Conservation (phyloP, 2,113 vertebrate species). For the Callopanchax toddi region DNA sequence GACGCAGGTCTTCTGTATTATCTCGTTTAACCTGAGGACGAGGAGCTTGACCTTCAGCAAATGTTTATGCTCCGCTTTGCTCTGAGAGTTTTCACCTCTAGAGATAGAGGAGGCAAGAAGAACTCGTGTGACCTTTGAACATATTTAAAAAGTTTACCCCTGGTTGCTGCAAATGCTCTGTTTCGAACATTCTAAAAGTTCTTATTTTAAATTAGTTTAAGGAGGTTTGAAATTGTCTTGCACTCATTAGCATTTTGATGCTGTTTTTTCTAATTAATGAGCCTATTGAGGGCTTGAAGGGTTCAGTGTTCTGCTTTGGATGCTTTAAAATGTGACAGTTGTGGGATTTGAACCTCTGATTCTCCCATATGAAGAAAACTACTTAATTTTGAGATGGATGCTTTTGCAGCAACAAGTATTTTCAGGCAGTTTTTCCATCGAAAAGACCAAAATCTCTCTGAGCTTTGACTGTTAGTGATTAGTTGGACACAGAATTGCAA, state of each 20-base stretch:
- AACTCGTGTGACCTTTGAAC: slow-evolving; percentile 4
- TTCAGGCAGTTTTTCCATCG: no score
- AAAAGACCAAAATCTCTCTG: no score
- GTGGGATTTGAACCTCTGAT: no score
- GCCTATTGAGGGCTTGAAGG: no score
- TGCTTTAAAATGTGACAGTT: not conserved
- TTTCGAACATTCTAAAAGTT: not conserved
- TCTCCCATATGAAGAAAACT: no score
- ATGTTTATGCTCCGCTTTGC: not conserved
- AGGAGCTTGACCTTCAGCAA: not conserved
- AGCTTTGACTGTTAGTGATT: no score
- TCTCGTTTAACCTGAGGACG: not conserved
- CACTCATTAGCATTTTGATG: not conserved
- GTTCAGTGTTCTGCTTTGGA: not conserved
- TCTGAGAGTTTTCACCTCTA: not conserved
- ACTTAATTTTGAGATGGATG: no score
- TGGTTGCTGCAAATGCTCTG: not conserved
- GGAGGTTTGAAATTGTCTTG: not conserved
- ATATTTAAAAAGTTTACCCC: not conserved
- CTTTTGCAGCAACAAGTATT: no score
- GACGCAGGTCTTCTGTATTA: not conserved
- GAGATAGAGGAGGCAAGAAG: not conserved
- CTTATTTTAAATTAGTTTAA: not conserved
- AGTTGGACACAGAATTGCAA: no score
- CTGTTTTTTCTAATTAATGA: no score